These are phyloP conservation scores for Bombus cullumanus DNA, from an alignment of 1,140 invertebrate species.

Conservation along the genomic window DNA sequence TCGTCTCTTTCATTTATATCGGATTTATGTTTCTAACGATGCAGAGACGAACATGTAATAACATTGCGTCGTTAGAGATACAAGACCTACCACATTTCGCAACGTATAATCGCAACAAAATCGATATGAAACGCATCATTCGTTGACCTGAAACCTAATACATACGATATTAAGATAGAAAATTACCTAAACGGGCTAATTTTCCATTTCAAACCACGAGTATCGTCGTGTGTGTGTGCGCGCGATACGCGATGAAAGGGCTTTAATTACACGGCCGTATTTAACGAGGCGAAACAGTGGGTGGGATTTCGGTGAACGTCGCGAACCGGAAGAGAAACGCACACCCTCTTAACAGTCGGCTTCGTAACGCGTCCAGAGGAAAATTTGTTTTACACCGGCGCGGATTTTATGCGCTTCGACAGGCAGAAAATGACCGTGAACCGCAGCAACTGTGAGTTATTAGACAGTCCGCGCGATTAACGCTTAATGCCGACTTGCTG, in stretches of 20 bases:
- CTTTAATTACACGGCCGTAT: slow-evolving; percentile 57
- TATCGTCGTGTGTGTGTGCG: background rate
- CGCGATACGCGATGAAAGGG: slow-evolving; percentile 51
- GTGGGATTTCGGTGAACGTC: slow-evolving; percentile 45
- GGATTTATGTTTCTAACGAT: too few relatives aligned
- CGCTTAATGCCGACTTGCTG: background rate
- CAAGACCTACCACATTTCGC: too few relatives aligned
- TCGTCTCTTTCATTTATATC: too few relatives aligned
- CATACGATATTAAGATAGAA: background rate
- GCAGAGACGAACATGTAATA: too few relatives aligned
- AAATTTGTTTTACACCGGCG: slow-evolving; percentile 25
- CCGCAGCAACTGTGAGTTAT: slow-evolving; percentile 7
- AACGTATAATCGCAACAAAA: too few relatives aligned
- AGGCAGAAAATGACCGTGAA: slow-evolving; percentile 4
- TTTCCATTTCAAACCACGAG: background rate
- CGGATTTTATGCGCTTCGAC: slow-evolving; percentile 13
- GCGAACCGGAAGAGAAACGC: background rate
- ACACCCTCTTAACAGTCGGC: background rate
- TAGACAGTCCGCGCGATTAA: background rate
- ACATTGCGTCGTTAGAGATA: too few relatives aligned
- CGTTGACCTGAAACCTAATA: too few relatives aligned
- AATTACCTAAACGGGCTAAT: slow-evolving; percentile 34
- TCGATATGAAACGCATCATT: too few relatives aligned
- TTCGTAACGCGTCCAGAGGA: slow-evolving; percentile 11
- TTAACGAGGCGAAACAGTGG: slow-evolving; percentile 57